Conservation (phyloP, 2,797 vertebrate species). For the Poeciliopsis presidionis region DNA sequence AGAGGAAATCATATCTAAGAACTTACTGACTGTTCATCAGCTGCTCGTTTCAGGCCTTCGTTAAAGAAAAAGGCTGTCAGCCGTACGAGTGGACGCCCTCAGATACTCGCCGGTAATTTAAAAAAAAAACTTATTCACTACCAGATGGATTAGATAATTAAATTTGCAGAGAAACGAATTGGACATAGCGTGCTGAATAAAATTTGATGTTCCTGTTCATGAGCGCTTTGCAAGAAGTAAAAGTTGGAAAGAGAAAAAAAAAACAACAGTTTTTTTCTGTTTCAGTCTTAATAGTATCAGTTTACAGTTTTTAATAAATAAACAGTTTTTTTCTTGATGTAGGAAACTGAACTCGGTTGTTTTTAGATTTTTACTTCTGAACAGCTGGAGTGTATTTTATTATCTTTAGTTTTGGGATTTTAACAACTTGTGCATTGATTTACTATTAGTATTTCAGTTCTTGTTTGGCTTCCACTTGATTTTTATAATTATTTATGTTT, state of each 20-base stretch:
- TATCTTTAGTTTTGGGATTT: neutral
- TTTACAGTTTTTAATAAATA: neutral
- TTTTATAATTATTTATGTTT: neutral
- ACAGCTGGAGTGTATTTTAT: neutral
- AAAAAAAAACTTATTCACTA: neutral
- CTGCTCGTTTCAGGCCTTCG: slow-evolving; percentile 82
- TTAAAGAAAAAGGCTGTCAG: slow-evolving; percentile 56
- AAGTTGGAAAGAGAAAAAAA: slow-evolving; percentile 1
- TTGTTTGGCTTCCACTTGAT: neutral
- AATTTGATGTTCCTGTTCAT: neutral
- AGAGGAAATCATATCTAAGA: slow-evolving; percentile 79
- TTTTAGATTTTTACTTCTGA: neutral
- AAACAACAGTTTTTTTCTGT: neutral
- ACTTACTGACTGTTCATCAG: slow-evolving; percentile 84
- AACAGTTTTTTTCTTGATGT: neutral
- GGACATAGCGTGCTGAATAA: neutral
- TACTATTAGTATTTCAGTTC: too few species aligned
- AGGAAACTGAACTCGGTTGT: neutral
- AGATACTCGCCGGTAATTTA: neutral
- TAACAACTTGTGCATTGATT: neutral
- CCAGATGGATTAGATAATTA: slow-evolving; percentile 2
- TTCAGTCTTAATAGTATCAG: neutral
- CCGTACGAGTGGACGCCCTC: neutral
- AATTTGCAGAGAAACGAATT: slow-evolving; percentile 10
- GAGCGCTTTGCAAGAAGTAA: neutral